phyloP scores from a whole-genome alignment of 2,113 vertebrate genomes.

The Clarias magur region DNA sequence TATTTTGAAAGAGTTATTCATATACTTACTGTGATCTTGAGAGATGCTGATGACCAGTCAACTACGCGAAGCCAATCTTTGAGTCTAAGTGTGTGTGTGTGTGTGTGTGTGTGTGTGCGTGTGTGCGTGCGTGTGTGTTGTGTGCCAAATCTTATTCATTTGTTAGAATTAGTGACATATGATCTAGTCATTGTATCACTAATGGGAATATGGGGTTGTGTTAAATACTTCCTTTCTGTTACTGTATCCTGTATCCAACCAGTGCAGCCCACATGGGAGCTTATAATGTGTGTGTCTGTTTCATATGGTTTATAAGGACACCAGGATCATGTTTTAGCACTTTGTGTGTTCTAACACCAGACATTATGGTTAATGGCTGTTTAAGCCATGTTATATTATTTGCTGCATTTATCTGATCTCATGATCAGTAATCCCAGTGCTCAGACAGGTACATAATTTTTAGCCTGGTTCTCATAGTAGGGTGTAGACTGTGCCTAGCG shows the following conservation, averaged over 20 bases:
- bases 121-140: not conserved
- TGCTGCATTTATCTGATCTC: conserved; percentile 10
- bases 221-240: not conserved
- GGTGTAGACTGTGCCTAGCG: conserved; percentile 27
- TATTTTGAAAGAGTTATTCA: not conserved
- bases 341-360: conserved; percentile 33
- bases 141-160: conserved; percentile 26
- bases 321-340: conserved; percentile 54
- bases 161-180: conserved; percentile 34
- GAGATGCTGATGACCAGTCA: not conserved
- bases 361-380: conserved; percentile 8
- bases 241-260: not conserved
- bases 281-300: not conserved
- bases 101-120: not conserved
- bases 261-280: not conserved
- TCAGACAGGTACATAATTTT: not conserved
- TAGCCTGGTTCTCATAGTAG: conserved; percentile 41
- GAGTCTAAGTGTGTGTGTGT: not conserved
- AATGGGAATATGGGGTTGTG: conserved; percentile 4
- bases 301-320: conserved; percentile 52
- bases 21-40: conserved; percentile 42
- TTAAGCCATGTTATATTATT: conserved; percentile 20
- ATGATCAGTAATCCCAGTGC: conserved; percentile 34
- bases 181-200: conserved; percentile 46
- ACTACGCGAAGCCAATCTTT: not conserved